Conservation (phyloP, 2,113 vertebrate genomes). For the Paramisgurnus dabryanus region DNA sequence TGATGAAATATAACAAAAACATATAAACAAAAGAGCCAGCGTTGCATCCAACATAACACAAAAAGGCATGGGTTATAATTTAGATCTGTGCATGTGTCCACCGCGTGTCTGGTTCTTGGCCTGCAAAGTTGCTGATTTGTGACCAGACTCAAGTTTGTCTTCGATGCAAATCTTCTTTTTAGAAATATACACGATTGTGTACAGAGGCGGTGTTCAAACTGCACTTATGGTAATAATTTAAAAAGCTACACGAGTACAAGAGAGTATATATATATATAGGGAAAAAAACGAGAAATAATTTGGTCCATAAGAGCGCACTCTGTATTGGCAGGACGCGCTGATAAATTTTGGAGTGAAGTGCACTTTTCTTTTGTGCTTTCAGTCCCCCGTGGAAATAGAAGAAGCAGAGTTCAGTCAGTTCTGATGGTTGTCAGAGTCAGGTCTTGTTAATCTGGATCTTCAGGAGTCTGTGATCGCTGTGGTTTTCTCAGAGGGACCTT, state of each 20-base stretch:
- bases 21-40: not conserved
- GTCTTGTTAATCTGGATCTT: constrained; percentile 1
- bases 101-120: constrained; percentile 1
- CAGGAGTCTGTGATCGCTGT: constrained; percentile 14
- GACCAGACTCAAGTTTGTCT: not conserved
- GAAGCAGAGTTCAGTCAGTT: constrained; percentile 8
- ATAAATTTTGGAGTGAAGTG: constrained; percentile 23
- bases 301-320: constrained; percentile 44
- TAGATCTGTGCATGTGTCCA: constrained; percentile 5
- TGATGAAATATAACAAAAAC: constrained; percentile 19
- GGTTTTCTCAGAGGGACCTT: not conserved
- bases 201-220: constrained; percentile 36
- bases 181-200: not conserved
- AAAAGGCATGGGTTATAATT: constrained; percentile 11
- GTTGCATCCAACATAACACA: constrained; percentile 11
- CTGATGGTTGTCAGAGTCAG: constrained; percentile 24
- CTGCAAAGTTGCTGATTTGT: constrained; percentile 23
- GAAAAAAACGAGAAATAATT: not conserved
- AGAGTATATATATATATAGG: constrained; percentile 10
- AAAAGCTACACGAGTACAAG: constrained; percentile 42
- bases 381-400: not conserved
- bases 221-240: constrained; percentile 57
- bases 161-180: not conserved
- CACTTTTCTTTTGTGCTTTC: constrained; percentile 39
- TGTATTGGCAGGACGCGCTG: constrained; percentile 35